Evolutionary conservation across 1,140 invertebrate species (phyloP).

Genomic region (Teleogryllus occipitalis): DNA sequence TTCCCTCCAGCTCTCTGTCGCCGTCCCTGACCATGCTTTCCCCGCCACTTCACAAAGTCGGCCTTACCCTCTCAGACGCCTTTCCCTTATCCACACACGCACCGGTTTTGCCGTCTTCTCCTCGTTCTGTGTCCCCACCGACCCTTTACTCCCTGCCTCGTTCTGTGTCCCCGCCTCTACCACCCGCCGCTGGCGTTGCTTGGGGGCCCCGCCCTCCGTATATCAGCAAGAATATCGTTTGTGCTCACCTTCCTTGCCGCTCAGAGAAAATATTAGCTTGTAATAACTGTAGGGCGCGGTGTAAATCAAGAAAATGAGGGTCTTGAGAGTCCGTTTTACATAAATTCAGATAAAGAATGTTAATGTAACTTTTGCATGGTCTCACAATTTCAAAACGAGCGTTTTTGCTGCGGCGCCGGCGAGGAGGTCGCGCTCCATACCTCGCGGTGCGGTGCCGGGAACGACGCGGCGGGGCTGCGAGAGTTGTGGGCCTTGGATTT

Average conservation of each 20-base stretch:
- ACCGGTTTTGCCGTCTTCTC: too few species aligned
- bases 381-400: constrained; percentile 1
- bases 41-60: too few species aligned
- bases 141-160: too few species aligned
- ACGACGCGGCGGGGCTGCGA: too few species aligned
- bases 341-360: constrained; percentile 6
- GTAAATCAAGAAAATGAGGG: neutral
- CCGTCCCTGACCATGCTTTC: too few species aligned
- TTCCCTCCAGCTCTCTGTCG: too few species aligned
- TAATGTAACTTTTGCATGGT: neutral
- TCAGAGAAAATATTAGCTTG: neutral
- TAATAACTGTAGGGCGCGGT: neutral
- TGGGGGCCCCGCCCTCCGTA: neutral
- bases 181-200: too few species aligned
- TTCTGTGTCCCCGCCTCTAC: too few species aligned
- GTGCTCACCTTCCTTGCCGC: neutral
- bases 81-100: too few species aligned
- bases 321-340: constrained; percentile 1
- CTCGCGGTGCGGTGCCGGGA: neutral
- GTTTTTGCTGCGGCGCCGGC: neutral
- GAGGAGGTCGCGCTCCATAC: neutral
- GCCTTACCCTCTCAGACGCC: too few species aligned
- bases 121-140: too few species aligned
- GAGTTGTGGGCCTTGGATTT: neutral
- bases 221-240: neutral